Percentiles rank a stretch among this genome's conserved stretches.
Conservation (phyloP, 35 echinoderm and acorn worm species). For the Strongylocentrotus purpuratus region DNA sequence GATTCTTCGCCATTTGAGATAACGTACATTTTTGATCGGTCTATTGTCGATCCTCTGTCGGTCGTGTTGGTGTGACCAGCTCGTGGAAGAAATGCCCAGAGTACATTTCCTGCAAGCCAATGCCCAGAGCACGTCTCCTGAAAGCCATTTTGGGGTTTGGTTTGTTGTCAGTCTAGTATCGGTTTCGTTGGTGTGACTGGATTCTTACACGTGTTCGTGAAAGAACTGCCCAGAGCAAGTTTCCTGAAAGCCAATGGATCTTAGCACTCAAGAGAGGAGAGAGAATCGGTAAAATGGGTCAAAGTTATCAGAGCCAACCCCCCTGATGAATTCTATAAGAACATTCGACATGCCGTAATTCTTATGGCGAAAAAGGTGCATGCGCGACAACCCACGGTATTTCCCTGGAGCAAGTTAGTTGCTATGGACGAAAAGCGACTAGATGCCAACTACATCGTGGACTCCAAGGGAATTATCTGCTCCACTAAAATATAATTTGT, state of each 20-base stretch:
- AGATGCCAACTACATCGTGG: too few species aligned
- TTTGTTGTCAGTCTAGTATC: too few species aligned
- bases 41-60: too few species aligned
- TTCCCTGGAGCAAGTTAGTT: neutral
- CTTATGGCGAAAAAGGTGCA: neutral
- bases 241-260: constrained; percentile 9
- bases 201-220: too few species aligned
- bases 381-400: neutral
- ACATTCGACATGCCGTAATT: neutral
- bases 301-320: neutral
- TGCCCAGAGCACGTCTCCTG: neutral
- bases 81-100: neutral
- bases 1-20: too few species aligned
- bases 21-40: too few species aligned
- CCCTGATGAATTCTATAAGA: neutral
- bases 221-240: neutral
- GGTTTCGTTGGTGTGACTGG: too few species aligned
- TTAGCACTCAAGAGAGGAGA: neutral
- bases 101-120: neutral
- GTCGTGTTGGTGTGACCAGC: too few species aligned
- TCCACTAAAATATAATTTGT: too few species aligned
- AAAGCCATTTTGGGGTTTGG: neutral
- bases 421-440: neutral
- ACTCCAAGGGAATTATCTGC: too few species aligned
- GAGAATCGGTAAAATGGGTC: neutral